phyloP scores from a whole-genome alignment of 37 sponge, comb jelly and placozoan species.

The Mnemiopsis leidyi region DNA sequence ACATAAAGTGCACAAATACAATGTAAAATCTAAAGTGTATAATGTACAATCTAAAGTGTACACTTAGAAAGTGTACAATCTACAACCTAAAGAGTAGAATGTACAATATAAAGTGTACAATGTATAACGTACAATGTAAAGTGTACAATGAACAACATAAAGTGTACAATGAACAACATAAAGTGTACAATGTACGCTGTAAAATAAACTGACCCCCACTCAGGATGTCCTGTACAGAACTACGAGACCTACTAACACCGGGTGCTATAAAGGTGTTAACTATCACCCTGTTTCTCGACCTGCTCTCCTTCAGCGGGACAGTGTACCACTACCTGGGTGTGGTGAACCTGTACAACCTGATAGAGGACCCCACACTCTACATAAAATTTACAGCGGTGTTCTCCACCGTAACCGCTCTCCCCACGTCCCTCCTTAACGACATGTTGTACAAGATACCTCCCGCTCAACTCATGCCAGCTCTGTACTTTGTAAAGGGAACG shows the following conservation, averaged over 20 bases:
- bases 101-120: too few species aligned
- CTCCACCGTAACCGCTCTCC: neutral
- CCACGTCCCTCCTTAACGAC: neutral
- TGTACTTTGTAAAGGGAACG: neutral
- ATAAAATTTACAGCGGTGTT: neutral
- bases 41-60: too few species aligned
- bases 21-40: too few species aligned
- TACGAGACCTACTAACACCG: neutral
- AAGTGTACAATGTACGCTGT: too few species aligned
- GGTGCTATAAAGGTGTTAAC: neutral
- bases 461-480: neutral
- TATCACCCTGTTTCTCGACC: neutral
- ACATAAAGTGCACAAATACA: too few species aligned
- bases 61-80: too few species aligned
- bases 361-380: neutral
- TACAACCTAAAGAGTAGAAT: too few species aligned
- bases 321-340: neutral
- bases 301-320: neutral
- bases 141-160: too few species aligned
- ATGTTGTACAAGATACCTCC: neutral
- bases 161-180: too few species aligned
- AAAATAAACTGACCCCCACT: too few species aligned
- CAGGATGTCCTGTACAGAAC: neutral
- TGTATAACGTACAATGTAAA: too few species aligned
- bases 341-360: neutral